A percentile compares a stretch with the other conserved stretches of the same genome.
Evolutionary conservation across 2,113 vertebrate species (phyloP).

Genomic region (Emydocephalus ijimae): DNA sequence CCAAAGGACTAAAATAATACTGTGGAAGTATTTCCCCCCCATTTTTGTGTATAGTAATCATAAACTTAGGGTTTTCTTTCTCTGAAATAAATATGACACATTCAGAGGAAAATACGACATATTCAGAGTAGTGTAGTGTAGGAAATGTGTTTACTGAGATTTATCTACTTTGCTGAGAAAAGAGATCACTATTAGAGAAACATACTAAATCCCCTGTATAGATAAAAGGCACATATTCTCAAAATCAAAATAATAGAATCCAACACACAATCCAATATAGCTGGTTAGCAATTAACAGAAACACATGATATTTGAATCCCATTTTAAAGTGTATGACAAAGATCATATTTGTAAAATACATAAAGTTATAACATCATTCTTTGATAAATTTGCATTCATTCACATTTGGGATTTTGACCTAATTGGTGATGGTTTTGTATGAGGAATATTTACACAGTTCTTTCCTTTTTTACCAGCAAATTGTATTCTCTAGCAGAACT

Average conservation of each 20-base stretch:
- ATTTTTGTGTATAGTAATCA: neutral
- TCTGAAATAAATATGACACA: neutral
- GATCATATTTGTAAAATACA: neutral
- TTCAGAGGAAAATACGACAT: neutral
- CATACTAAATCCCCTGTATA: neutral
- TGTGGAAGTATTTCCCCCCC: neutral
- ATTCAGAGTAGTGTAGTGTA: neutral
- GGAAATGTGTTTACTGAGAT: neutral
- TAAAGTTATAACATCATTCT: neutral
- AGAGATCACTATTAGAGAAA: neutral
- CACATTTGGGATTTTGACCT: no score
- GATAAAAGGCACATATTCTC: neutral
- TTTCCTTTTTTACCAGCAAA: slow-evolving; percentile 70
- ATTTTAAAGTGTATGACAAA: neutral
- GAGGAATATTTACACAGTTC: neutral
- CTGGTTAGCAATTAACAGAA: neutral
- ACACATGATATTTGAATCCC: neutral
- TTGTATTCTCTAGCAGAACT: slow-evolving; percentile 77
- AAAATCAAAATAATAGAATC: neutral
- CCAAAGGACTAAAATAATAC: neutral
- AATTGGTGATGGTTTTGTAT: neutral
- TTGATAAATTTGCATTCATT: neutral
- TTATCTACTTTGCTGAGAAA: neutral
- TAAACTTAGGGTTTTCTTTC: neutral
- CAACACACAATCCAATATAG: neutral